Conservation (phyloP, 2,888 invertebrate genomes). For the Euplexia lucipara region DNA sequence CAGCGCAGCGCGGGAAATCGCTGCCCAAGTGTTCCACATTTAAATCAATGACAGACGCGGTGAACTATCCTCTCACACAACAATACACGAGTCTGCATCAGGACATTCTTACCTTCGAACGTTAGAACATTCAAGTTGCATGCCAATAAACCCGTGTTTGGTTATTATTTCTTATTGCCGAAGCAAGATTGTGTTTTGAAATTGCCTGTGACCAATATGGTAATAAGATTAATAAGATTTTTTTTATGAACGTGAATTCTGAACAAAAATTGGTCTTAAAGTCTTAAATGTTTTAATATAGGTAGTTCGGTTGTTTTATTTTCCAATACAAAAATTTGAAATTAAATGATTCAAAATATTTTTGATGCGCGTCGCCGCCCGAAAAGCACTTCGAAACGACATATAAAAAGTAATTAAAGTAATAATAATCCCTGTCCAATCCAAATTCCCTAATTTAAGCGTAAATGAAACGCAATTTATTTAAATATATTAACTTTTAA, state of each 20-base stretch:
- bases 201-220: slow-evolving; percentile 34
- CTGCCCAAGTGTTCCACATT: slow-evolving; percentile 76
- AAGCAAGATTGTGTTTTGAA: slow-evolving; percentile 46
- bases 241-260: slow-evolving; percentile 29
- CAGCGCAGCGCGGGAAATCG: slow-evolving; percentile 76
- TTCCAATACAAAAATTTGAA: slow-evolving; percentile 38
- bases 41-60: slow-evolving; percentile 82
- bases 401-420: slow-evolving; percentile 36
- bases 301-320: slow-evolving; percentile 38
- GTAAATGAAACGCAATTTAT: slow-evolving; percentile 1
- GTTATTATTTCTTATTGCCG: slow-evolving; percentile 18
- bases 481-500: slow-evolving; percentile 6
- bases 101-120: background rate
- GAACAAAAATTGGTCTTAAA: slow-evolving; percentile 25
- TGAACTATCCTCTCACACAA: slow-evolving; percentile 67
- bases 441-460: slow-evolving; percentile 9
- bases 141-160: slow-evolving; percentile 3
- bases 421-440: slow-evolving; percentile 6
- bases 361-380: slow-evolving; percentile 17
- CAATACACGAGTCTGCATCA: slow-evolving; percentile 20
- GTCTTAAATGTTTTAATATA: slow-evolving; percentile 51
- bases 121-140: background rate
- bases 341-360: slow-evolving; percentile 29
- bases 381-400: slow-evolving; percentile 18
- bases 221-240: slow-evolving; percentile 19